Conservation (phyloP, 1,140 invertebrate species). For the Tribolium madens region DNA sequence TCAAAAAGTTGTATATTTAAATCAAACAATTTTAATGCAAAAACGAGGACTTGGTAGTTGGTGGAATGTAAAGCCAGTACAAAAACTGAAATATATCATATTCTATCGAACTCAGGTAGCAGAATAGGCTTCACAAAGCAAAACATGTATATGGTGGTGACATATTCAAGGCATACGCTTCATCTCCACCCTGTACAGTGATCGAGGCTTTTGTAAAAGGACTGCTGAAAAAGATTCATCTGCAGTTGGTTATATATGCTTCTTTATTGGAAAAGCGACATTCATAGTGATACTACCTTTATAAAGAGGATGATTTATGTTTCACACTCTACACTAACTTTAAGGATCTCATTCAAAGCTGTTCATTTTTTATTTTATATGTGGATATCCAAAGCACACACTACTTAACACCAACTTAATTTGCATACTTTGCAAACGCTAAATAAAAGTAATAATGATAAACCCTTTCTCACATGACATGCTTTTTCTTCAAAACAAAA, state of each 20-base stretch:
- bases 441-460: neutral
- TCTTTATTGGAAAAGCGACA: conserved; percentile 43
- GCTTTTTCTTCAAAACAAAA: conserved; percentile 1
- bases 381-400: conserved; percentile 10
- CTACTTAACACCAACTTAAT: neutral
- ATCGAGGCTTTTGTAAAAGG: conserved; percentile 22
- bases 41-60: neutral
- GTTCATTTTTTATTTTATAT: conserved; percentile 39
- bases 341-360: conserved; percentile 38
- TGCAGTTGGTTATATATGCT: conserved; percentile 36
- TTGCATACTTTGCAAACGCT: neutral
- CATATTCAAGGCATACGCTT: conserved; percentile 31
- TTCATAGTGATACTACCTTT: conserved; percentile 41
- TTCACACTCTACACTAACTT: conserved; percentile 41
- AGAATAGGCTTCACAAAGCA: conserved; percentile 23
- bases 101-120: conserved; percentile 8
- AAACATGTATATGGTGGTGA: conserved; percentile 26
- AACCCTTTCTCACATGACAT: neutral
- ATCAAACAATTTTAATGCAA: conserved; percentile 2
- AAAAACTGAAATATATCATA: conserved; percentile 18
- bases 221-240: conserved; percentile 35
- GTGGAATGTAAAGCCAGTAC: neutral
- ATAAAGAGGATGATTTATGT: conserved; percentile 43
- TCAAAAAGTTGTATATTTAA: conserved; percentile 28
- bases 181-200: conserved; percentile 27